phyloP scores from a whole-genome alignment of 2,797 vertebrate species.

The Crenuchus spilurus region DNA sequence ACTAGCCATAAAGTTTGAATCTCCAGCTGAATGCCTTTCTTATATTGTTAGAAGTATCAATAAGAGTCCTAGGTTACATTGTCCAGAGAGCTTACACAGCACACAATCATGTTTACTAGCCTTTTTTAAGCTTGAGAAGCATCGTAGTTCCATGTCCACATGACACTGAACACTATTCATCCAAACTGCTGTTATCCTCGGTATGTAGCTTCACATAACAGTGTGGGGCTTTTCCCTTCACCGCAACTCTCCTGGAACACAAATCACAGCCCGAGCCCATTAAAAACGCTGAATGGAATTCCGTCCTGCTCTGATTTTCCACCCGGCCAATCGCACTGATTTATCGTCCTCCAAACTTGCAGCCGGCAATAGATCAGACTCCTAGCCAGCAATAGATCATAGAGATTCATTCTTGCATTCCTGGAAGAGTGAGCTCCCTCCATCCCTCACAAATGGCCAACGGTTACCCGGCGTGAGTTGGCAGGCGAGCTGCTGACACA shows the following conservation, averaged over 20 bases:
- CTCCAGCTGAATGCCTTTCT: neutral
- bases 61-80: neutral
- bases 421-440: constrained; percentile 46
- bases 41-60: neutral
- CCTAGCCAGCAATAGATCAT: constrained; percentile 58
- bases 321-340: constrained; percentile 56
- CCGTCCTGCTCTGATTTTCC: constrained; percentile 52
- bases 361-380: constrained; percentile 42
- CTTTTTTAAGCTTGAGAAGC: constrained; percentile 25
- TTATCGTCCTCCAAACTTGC: constrained; percentile 58
- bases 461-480: constrained; percentile 47
- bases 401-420: constrained; percentile 53
- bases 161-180: constrained; percentile 2
- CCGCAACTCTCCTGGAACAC: constrained; percentile 27
- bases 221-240: constrained; percentile 37
- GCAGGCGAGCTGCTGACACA: constrained; percentile 48
- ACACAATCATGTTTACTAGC: neutral
- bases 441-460: constrained; percentile 49
- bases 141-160: constrained; percentile 8
- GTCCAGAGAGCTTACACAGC: neutral
- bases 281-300: constrained; percentile 57
- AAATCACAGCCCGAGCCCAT: constrained; percentile 49
- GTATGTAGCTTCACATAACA: constrained; percentile 23
- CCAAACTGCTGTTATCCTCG: constrained; percentile 28
- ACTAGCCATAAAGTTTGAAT: constrained; percentile 19